phyloP scores from a whole-genome alignment of 2,888 invertebrate genomes.

The Eupithecia centaureata region DNA sequence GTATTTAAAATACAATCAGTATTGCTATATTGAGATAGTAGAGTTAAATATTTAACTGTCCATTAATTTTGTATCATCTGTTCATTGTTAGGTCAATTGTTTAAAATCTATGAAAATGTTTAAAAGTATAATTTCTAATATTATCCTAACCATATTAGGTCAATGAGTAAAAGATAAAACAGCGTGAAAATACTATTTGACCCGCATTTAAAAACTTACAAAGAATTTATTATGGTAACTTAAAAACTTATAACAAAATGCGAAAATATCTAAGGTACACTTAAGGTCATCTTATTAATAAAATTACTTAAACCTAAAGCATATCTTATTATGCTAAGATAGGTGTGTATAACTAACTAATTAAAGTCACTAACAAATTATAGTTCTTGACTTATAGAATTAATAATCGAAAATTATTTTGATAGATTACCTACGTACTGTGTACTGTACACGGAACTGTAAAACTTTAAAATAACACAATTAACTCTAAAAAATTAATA shows the following conservation, averaged over 20 bases:
- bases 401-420: no score
- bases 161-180: no score
- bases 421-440: no score
- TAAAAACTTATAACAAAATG: not conserved
- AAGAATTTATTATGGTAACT: not conserved
- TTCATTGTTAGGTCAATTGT: no score
- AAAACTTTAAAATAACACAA: not conserved
- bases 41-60: not conserved
- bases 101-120: no score
- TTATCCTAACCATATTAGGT: no score
- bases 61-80: no score
- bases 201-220: not conserved
- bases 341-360: no score
- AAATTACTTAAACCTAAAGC: not conserved
- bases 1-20: conserved; percentile 10
- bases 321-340: no score
- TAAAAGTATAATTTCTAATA: no score
- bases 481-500: not conserved
- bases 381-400: not conserved
- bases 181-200: no score
- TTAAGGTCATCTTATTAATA: not conserved
- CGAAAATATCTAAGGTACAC: not conserved
- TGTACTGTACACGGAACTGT: no score
- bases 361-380: not conserved
- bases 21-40: not conserved